Base-by-base conservation (phyloP, 1,140 invertebrate species). In the Heliconius himera region DNA sequence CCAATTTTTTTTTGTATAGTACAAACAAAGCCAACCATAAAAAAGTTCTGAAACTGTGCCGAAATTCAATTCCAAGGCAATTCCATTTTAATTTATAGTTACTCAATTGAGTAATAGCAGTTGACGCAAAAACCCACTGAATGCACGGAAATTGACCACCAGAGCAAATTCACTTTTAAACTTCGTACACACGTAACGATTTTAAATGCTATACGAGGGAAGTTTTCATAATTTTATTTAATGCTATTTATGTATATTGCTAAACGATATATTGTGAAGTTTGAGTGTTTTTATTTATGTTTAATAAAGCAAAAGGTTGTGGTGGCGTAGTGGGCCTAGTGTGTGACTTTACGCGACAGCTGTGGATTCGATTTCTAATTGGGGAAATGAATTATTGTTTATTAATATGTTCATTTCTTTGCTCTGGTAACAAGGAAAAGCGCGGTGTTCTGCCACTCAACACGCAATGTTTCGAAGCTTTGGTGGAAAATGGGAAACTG, bases 61-160 rank as follows among this genome's bases (percentile, higher is more conserved):
- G 74, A 70, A 71, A 75, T 73, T 70, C 73, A 80, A 75, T 76
- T 74, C 66, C 74, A 46, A 51, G 33, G 41, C 78, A 80, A 80
- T 80, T 80, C 71, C 78, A 70, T 76, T 76, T 80, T 72, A 80
- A 80, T 80, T 80, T 80, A 80, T 80, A 72, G 78, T 80, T 71
- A 80, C 78, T 51, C 73, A 80, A 80, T 80, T 80, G 66, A 76
- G 46, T 80, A 80, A 76, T 80, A 74, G 78, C 49, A 80, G 78
- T 80, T 80, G 73, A 80, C 74, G 73, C 56, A 76, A 79, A 79
- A 80, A 80, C 78, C 78, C 41, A 75, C 78, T 33, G 60, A 75
- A 51, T 70, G 49, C 36, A 72, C 60, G 78, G 36, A 76, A 76
- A 76, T 80, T 80, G 74, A 80, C 74, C 71, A 46, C 71, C 49